Evolutionary conservation across 2,888 invertebrate genomes (phyloP), one percentile per base, ranked within the genome.

Genomic region (Dinocampus coccinellae): DNA sequence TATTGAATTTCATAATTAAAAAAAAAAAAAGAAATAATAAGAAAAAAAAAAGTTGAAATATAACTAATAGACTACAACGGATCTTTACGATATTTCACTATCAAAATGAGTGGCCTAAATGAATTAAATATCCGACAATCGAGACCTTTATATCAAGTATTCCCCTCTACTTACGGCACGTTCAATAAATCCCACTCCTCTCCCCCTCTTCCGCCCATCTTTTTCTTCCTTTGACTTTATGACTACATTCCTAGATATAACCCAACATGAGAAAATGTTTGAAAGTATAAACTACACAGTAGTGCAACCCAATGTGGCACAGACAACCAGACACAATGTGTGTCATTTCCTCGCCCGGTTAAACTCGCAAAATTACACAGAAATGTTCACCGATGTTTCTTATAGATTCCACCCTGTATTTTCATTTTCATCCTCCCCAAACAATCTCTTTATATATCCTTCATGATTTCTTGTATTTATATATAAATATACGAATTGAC

Each of bases 61-160:
- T 53, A 53, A 52, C 22, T 58, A 65, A 76, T 74, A 74, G 75
- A 77, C 75, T 73, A 74, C 72, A 75, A 74, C 75, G 73, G 74
- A 77, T 77, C 76, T 71, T 75, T 74, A 73, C 73, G 74, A 74
- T 71, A n/a, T n/a, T n/a, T 71, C 71, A 75, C 75, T 62, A 57
- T 57, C 73, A 68, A 71, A 75, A 74, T 74, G 75, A 76, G 74
- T 74, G 73, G 71, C 65, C 73, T 73, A 73, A 75, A 77, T 77
- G 70, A 74, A 77, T 77, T 72, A 73, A 71, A 42, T 53, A 70
- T 66, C 33, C 53, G 69, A 42, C 61, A 57, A 22, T 68, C 34
- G 29, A 7, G 60, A 26, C 7, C 62, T 39, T 62, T 62, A 42
- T 62, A 62, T 39, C 36, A 36, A 22, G 42, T n/a, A 24, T 4